Conservation (phyloP, 2,797 vertebrate genomes). For the Centropyge bicolor region DNA sequence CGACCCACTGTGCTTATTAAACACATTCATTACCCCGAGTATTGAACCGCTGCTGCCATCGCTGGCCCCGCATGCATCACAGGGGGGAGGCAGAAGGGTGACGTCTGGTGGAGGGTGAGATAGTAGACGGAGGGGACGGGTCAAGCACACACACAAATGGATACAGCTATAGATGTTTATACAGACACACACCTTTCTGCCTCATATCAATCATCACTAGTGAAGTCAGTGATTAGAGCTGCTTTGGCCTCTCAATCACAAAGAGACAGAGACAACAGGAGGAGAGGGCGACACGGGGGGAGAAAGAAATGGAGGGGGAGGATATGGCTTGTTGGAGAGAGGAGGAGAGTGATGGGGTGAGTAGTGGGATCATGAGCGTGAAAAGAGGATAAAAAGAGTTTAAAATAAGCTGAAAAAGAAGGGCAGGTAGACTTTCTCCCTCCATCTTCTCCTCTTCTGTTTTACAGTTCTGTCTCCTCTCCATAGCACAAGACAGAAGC, state of each 20-base stretch:
- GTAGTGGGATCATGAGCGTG: slow-evolving; percentile 3
- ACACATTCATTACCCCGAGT: slow-evolving; percentile 86
- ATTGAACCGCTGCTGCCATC: slow-evolving; percentile 77
- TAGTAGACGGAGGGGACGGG: slow-evolving; percentile 12
- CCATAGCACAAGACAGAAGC: slow-evolving; percentile 33
- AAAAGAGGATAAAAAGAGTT: slow-evolving; percentile 17
- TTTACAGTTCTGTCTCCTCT: slow-evolving; percentile 53
- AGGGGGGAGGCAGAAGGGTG: slow-evolving; percentile 36
- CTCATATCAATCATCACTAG: slow-evolving; percentile 79
- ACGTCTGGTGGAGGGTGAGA: slow-evolving; percentile 33
- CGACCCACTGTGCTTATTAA: slow-evolving; percentile 86
- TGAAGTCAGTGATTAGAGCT: slow-evolving; percentile 75
- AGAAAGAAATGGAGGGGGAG: slow-evolving; percentile 30
- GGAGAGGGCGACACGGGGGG: slow-evolving; percentile 14
- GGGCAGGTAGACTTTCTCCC: slow-evolving; percentile 28
- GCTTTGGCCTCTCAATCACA: slow-evolving; percentile 68
- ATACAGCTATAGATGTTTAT: slow-evolving; percentile 29
- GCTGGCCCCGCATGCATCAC: slow-evolving; percentile 68
- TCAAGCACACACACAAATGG: slow-evolving; percentile 32
- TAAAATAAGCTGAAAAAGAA: slow-evolving; percentile 34
- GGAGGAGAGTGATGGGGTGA: slow-evolving; percentile 45
- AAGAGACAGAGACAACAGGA: slow-evolving; percentile 36
- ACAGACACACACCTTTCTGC: slow-evolving; percentile 45
- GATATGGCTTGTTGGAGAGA: slow-evolving; percentile 59
- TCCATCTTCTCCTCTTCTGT: slow-evolving; percentile 13